A percentile compares a stretch with the other conserved stretches of the same genome.
phyloP scores from a whole-genome alignment of 2,888 invertebrate species.

The Lasioglossum villosulum region DNA sequence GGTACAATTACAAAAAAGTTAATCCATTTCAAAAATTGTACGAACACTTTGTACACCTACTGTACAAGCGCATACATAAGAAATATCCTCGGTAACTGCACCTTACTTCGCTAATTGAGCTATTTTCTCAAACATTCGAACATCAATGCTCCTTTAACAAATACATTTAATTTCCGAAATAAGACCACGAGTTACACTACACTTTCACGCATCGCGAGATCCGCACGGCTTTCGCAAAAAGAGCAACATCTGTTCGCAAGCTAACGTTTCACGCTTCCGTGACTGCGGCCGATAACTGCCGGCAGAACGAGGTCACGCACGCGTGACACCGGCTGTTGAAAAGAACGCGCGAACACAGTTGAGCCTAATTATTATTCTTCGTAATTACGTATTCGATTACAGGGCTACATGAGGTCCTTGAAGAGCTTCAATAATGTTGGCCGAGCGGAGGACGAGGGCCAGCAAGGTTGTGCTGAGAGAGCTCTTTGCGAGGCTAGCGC shows the following conservation, averaged over 20 bases:
- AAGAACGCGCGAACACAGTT: neutral
- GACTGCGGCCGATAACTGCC: neutral
- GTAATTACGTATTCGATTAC: neutral
- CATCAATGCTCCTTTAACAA: neutral
- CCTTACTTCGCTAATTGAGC: neutral
- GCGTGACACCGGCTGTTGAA: neutral
- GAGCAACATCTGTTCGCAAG: neutral
- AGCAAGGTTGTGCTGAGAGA: constrained; percentile 90
- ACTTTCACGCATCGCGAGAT: neutral
- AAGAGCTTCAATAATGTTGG: constrained; percentile 85
- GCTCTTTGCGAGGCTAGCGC: constrained; percentile 94
- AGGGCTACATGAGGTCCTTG: constrained; percentile 93
- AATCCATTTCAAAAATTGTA: too few relatives aligned
- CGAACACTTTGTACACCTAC: too few relatives aligned
- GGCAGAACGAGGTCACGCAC: neutral
- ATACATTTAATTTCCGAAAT: neutral
- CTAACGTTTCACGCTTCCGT: neutral
- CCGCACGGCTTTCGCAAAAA: neutral
- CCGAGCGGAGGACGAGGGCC: constrained; percentile 92
- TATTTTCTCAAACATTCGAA: neutral
- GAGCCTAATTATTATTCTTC: neutral
- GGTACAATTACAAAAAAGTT: too few relatives aligned
- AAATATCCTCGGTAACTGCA: neutral
- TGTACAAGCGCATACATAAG: neutral
- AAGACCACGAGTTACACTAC: neutral